Percentiles rank a stretch among this genome's conserved stretches.
phyloP scores from a whole-genome alignment of 2,797 vertebrate genomes.

The Spinus olivaceus region DNA sequence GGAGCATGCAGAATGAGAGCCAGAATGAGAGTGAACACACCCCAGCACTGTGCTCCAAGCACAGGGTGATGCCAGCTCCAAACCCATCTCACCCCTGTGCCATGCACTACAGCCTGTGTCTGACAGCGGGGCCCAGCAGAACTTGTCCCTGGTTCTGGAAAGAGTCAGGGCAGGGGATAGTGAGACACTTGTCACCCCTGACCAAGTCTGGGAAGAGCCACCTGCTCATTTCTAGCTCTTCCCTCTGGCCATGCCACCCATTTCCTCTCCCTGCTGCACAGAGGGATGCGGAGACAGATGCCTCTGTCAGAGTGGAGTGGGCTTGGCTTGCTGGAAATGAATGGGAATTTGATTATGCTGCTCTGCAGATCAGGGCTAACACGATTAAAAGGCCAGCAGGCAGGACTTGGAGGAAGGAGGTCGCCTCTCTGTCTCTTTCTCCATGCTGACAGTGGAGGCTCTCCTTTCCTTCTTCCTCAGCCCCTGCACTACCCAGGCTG shows the following conservation, averaged over 20 bases:
- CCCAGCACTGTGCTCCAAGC: background rate
- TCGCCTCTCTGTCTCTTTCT: background rate
- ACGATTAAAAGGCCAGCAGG: background rate
- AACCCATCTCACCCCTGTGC: background rate
- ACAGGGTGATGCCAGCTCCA: background rate
- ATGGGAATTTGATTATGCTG: constrained; percentile 47
- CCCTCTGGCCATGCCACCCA: fast-evolving
- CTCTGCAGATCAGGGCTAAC: constrained; percentile 29
- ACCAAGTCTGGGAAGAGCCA: background rate
- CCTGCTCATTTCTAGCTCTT: background rate
- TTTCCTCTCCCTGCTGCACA: background rate
- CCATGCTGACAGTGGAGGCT: background rate
- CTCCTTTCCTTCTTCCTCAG: background rate
- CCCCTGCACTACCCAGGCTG: background rate
- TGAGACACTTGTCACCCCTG: background rate
- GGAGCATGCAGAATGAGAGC: background rate
- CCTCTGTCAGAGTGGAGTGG: background rate
- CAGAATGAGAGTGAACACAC: background rate
- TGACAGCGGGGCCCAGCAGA: background rate
- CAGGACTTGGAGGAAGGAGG: background rate
- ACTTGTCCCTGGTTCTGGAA: background rate
- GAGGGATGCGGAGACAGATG: background rate
- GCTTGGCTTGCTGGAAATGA: background rate
- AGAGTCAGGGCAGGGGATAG: background rate
- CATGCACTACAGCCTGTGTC: background rate